phyloP scores from a whole-genome alignment of 1,140 invertebrate genomes.

The Mesaphorura yosii region DNA sequence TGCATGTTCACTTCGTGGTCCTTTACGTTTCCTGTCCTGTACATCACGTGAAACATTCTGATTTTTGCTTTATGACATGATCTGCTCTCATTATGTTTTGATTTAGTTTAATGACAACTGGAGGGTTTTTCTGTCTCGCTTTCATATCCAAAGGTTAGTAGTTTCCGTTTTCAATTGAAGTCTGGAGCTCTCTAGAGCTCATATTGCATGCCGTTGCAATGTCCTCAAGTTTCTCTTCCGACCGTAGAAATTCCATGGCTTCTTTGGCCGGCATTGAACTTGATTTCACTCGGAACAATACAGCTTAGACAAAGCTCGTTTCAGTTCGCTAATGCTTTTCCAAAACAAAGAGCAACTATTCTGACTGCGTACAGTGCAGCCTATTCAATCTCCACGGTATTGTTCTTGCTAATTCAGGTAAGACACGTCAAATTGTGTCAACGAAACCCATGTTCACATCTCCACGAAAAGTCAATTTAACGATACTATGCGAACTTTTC shows the following conservation, averaged over 20 bases:
- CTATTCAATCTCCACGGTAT: conserved; percentile 20
- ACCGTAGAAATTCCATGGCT: conserved; percentile 13
- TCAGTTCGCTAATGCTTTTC: conserved; percentile 22
- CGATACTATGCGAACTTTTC: too few relatives aligned
- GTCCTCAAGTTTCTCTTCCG: not conserved
- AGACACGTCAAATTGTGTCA: too few relatives aligned
- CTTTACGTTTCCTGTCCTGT: too few relatives aligned
- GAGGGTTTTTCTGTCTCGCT: conserved; percentile 21
- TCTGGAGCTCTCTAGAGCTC: not conserved
- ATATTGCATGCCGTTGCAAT: not conserved
- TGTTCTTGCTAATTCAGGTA: conserved; percentile 21
- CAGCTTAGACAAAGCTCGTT: conserved; percentile 20
- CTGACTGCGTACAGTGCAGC: conserved; percentile 18
- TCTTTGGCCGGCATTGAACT: conserved; percentile 23
- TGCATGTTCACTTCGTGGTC: too few relatives aligned
- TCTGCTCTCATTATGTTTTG: too few relatives aligned
- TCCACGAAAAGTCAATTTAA: too few relatives aligned
- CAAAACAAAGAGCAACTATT: conserved; percentile 16
- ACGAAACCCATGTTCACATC: too few relatives aligned
- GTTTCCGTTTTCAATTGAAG: not conserved
- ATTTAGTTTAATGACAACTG: conserved; percentile 9
- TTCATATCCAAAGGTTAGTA: conserved; percentile 17
- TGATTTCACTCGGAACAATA: conserved; percentile 21
- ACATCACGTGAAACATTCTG: too few relatives aligned
- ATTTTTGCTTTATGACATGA: too few relatives aligned